Base-by-base conservation (phyloP, 2,113 vertebrate species). In the Gnathonemus echidnorhynchus region DNA sequence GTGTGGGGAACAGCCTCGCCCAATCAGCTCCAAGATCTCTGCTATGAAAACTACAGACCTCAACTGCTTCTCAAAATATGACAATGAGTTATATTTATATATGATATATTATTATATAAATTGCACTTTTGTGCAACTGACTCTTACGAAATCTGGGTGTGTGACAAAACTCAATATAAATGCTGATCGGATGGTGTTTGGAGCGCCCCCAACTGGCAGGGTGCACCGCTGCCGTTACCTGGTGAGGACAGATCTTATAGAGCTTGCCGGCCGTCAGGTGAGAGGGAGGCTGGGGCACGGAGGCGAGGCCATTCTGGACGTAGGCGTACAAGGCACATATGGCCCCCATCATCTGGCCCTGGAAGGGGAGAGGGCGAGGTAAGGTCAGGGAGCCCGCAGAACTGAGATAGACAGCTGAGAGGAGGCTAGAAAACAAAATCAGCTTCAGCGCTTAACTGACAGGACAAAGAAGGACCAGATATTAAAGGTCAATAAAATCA, bases 161-260 rank as follows among this genome's bases (percentile, higher is more conserved):
- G 4, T 5, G 31, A 35, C 70, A 74, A 39, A 74, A 39, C 11
- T 31, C 31, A 74, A 39, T 13, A 17, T 74, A 39, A 74, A 74
- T 27, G n/a, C n/a, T 3, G 10, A 77, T 80, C 74, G 17, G 15
- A 39, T 42, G 35, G 13, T 17, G 35, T 17, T 80, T 80, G 35
- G 35, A 80, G 35, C 15, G 1, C 74, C 74, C 35, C 35, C 74
- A 19, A 6, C 74, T 42, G 74, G 13, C 45, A n/a, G 21, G 83
- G 83, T 10, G 39, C 45, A 48, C 17, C 8, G 3, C 39, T 83
- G 50, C 15, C 24, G 91, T 95, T 95, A 99, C 98, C 98, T 99
- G 97, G 93, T 99, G 98, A 15, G 98, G 97, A 93, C 98, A 99
- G 90, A 98, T 93, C 92, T 98, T 98, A 90, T 97, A 98, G 92